A percentile compares a stretch with the other conserved stretches of the same genome.
phyloP scores from a whole-genome alignment of 1,140 invertebrate genomes.

The Leptopilina boulardi region DNA sequence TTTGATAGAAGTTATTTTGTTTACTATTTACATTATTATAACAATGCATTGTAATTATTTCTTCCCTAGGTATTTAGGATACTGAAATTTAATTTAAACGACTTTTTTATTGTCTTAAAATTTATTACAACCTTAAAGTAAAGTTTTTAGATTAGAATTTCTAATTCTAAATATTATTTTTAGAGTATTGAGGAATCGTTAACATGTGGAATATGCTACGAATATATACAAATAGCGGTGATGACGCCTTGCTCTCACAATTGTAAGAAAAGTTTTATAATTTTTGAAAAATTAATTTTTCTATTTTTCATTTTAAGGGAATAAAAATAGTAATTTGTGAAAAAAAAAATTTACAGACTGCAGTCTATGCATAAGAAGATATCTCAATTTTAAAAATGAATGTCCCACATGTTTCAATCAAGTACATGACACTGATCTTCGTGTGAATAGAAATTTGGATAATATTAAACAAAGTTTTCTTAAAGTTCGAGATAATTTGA shows the following conservation, averaged over 20 bases:
- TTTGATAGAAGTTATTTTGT: slow-evolving; percentile 1
- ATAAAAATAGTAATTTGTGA: background rate
- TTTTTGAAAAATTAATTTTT: too few relatives aligned
- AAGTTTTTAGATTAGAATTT: background rate
- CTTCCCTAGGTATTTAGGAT: too few relatives aligned
- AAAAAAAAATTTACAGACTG: slow-evolving; percentile 79
- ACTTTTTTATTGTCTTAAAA: background rate
- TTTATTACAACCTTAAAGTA: background rate
- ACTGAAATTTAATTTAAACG: too few relatives aligned
- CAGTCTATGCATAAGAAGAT: slow-evolving; percentile 78
- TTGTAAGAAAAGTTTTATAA: slow-evolving; percentile 64
- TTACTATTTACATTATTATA: background rate
- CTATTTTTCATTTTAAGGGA: background rate
- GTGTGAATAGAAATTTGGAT: slow-evolving; percentile 76
- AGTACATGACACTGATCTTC: slow-evolving; percentile 75
- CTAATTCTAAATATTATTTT: slow-evolving; percentile 48
- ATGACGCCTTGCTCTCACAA: slow-evolving; percentile 75
- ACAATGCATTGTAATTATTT: too few relatives aligned
- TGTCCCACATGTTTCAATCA: slow-evolving; percentile 77
- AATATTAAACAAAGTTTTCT: slow-evolving; percentile 68
- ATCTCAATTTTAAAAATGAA: slow-evolving; percentile 76
- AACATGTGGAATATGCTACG: slow-evolving; percentile 74
- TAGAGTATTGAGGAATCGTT: slow-evolving; percentile 71
- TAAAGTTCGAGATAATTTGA: slow-evolving; percentile 67
- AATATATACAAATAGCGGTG: slow-evolving; percentile 72